Percentiles rank a stretch among this genome's conserved stretches.
These are phyloP conservation scores for Ailurus styani DNA, from an alignment of 2,113 vertebrate species.

Conservation along the genomic window DNA sequence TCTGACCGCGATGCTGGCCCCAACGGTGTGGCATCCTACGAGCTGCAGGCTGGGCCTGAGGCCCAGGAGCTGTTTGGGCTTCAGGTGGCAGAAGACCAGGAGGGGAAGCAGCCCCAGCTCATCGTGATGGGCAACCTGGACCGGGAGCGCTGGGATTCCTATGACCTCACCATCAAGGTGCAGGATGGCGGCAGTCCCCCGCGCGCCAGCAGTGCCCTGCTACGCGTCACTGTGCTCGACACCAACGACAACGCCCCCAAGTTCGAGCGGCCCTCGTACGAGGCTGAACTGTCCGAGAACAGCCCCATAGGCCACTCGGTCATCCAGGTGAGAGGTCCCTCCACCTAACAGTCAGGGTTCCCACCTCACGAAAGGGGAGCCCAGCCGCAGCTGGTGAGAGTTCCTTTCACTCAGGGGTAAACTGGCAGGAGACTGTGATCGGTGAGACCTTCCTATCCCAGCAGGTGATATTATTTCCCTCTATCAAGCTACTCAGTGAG, in stretches of 20 bases:
- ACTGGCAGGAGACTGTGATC: background rate
- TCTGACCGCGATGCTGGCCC: slow-evolving; percentile 90
- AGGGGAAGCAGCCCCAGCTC: slow-evolving; percentile 94
- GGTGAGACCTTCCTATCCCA: background rate
- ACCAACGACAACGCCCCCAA: slow-evolving; percentile 95
- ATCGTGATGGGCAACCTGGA: slow-evolving; percentile 96
- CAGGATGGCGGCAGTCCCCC: slow-evolving; percentile 92
- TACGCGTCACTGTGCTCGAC: slow-evolving; percentile 94
- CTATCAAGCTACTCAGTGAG: background rate
- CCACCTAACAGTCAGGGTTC: background rate
- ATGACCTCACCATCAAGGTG: slow-evolving; percentile 95
- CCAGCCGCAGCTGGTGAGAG: background rate
- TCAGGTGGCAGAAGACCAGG: slow-evolving; percentile 92
- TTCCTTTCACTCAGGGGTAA: background rate
- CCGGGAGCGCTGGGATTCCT: slow-evolving; percentile 94
- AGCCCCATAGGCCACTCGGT: slow-evolving; percentile 94
- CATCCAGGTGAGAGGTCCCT: slow-evolving; percentile 88
- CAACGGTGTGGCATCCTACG: slow-evolving; percentile 93
- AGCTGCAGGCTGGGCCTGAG: slow-evolving; percentile 87
- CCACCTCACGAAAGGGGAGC: background rate
- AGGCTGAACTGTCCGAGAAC: slow-evolving; percentile 93
- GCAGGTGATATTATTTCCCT: background rate
- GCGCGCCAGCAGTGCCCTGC: slow-evolving; percentile 91
- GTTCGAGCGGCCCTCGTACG: slow-evolving; percentile 91
- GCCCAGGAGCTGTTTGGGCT: slow-evolving; percentile 92